Conservation (phyloP, 1,140 invertebrate genomes). For the Aculops lycopersici region DNA sequence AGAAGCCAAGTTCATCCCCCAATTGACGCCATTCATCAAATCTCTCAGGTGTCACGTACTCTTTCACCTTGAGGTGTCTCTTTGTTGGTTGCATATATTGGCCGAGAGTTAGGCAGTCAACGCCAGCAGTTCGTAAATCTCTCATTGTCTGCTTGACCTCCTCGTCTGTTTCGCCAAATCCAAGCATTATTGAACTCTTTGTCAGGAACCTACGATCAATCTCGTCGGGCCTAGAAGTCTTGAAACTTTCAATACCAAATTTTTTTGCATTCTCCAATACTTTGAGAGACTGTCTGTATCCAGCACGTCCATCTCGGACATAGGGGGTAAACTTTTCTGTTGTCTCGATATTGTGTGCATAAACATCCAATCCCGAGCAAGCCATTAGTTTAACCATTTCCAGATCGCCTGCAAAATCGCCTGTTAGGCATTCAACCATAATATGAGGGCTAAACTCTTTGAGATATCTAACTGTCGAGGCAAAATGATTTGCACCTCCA, state of each 20-base stretch:
- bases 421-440: slow-evolving; percentile 79
- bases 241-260: slow-evolving; percentile 11
- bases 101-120: slow-evolving; percentile 81
- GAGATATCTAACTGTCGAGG: slow-evolving; percentile 40
- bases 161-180: slow-evolving; percentile 70
- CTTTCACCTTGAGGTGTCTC: slow-evolving; percentile 63
- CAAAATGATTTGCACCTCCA: slow-evolving; percentile 64
- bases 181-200: slow-evolving; percentile 94
- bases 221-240: neutral
- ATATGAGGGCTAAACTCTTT: slow-evolving; percentile 37
- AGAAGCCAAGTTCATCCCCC: slow-evolving; percentile 59
- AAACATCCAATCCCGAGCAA: slow-evolving; percentile 54
- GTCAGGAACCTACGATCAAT: slow-evolving; percentile 39
- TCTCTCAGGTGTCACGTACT: slow-evolving; percentile 85
- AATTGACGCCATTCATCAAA: slow-evolving; percentile 60
- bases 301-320: slow-evolving; percentile 50
- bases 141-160: slow-evolving; percentile 54
- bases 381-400: slow-evolving; percentile 40
- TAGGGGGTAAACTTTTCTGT: slow-evolving; percentile 28
- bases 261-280: slow-evolving; percentile 50
- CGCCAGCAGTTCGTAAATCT: slow-evolving; percentile 38
- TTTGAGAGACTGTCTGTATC: slow-evolving; percentile 42
- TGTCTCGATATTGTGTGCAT: slow-evolving; percentile 90
- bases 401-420: slow-evolving; percentile 65
- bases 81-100: slow-evolving; percentile 99